phyloP scores from a whole-genome alignment of 2,113 vertebrate species.

The Rutilus rutilus region DNA sequence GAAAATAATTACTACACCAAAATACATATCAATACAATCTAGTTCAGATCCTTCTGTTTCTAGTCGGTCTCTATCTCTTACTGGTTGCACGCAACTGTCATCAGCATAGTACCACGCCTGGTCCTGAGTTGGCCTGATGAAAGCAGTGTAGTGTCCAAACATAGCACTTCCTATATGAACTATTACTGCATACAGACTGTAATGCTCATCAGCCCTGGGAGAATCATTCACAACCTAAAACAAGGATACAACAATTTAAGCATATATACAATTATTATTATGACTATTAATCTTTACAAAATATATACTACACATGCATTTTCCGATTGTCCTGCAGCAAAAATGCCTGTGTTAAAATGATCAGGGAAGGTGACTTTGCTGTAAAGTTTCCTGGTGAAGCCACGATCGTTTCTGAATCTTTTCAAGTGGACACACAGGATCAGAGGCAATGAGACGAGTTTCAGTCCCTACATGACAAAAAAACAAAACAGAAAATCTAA shows the following conservation, averaged over 20 bases:
- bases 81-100: slow-evolving; percentile 59
- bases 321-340: background rate
- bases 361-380: slow-evolving; percentile 66
- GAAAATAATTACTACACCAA: background rate
- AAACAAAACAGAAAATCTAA: background rate
- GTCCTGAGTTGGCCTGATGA: slow-evolving; percentile 43
- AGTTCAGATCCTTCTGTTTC: background rate
- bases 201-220: slow-evolving; percentile 58
- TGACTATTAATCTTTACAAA: slow-evolving; percentile 45
- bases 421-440: slow-evolving; percentile 73
- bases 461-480: slow-evolving; percentile 59
- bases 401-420: slow-evolving; percentile 54
- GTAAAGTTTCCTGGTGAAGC: slow-evolving; percentile 59
- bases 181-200: slow-evolving; percentile 73
- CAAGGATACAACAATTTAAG: background rate
- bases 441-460: slow-evolving; percentile 63
- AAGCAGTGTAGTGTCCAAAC: slow-evolving; percentile 74
- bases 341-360: slow-evolving; percentile 56
- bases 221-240: slow-evolving; percentile 14
- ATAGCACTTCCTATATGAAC: slow-evolving; percentile 65
- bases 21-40: background rate
- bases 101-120: slow-evolving; percentile 67
- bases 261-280: too few species aligned
- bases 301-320: slow-evolving; percentile 35
- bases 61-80: slow-evolving; percentile 21